Conservation (phyloP, 1,140 invertebrate genomes). For the Drosophila ambigua region DNA sequence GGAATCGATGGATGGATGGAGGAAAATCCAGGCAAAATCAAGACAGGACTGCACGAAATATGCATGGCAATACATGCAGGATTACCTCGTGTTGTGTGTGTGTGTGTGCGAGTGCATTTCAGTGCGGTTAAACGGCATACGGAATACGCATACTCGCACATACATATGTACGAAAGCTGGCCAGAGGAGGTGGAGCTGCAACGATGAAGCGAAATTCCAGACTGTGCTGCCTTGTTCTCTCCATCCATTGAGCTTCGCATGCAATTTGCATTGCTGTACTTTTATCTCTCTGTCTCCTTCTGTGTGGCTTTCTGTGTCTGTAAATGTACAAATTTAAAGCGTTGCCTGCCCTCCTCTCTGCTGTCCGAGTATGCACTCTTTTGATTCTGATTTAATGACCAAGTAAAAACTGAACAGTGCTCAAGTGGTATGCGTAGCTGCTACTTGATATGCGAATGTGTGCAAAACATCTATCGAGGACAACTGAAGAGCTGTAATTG, state of each 20-base stretch:
- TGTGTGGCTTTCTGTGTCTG: slow-evolving; percentile 6
- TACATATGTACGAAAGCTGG: background rate
- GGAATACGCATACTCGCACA: slow-evolving; percentile 32
- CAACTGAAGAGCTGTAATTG: no score
- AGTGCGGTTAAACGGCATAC: slow-evolving; percentile 48
- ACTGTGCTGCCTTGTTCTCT: slow-evolving; percentile 18
- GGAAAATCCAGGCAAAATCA: slow-evolving; percentile 39
- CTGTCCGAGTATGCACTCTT: no score
- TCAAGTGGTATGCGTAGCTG: no score
- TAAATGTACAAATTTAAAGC: slow-evolving; percentile 29
- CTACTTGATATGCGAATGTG: no score
- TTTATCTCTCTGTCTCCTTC: slow-evolving; percentile 29
- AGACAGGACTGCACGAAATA: slow-evolving; percentile 42
- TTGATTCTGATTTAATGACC: no score
- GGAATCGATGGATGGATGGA: background rate
- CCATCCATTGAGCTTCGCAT: slow-evolving; percentile 55
- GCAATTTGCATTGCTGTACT: slow-evolving; percentile 68
- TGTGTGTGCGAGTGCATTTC: slow-evolving; percentile 10
- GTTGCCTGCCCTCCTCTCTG: background rate
- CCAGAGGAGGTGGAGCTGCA: slow-evolving; percentile 9
- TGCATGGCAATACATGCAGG: slow-evolving; percentile 17
- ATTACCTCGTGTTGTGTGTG: slow-evolving; percentile 20
- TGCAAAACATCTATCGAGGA: no score
- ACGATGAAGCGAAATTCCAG: slow-evolving; percentile 26
- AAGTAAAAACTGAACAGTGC: no score